Conservation (phyloP, 2,113 vertebrate species). For the Rhombomys opimus region DNA sequence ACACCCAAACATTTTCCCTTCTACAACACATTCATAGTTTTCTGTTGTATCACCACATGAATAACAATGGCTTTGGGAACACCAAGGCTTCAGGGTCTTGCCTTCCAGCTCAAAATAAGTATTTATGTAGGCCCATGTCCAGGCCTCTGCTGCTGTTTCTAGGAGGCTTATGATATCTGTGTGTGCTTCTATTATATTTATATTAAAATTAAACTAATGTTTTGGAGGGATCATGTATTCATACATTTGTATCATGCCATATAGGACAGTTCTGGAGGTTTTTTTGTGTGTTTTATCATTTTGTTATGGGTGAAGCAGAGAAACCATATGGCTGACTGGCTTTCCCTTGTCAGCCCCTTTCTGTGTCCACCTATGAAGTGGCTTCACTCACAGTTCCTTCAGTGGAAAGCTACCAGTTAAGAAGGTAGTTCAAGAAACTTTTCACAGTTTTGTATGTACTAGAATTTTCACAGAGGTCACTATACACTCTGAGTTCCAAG, state of each 20-base stretch:
- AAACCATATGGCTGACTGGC: background rate
- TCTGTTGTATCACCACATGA: background rate
- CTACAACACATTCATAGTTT: background rate
- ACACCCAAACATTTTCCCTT: too few species aligned
- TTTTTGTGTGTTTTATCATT: conserved; percentile 22
- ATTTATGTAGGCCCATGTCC: background rate
- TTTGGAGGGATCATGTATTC: background rate
- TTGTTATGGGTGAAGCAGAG: background rate
- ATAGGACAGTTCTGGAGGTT: background rate
- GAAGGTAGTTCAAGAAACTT: background rate
- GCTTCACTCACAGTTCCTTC: conserved; percentile 38
- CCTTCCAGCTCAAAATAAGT: background rate
- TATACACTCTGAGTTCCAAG: background rate
- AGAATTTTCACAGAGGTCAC: background rate
- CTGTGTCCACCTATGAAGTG: conserved; percentile 58
- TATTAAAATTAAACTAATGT: background rate
- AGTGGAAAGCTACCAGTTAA: conserved; percentile 66
- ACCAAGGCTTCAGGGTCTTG: background rate
- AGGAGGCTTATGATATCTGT: background rate
- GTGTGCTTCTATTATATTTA: background rate
- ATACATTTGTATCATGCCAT: background rate
- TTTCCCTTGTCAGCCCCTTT: conserved; percentile 44
- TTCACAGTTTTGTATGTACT: background rate
- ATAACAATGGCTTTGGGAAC: background rate
- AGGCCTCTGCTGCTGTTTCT: background rate